Base-by-base conservation (phyloP, 2,888 invertebrate species). In the Acanthosoma haemorrhoidale region DNA sequence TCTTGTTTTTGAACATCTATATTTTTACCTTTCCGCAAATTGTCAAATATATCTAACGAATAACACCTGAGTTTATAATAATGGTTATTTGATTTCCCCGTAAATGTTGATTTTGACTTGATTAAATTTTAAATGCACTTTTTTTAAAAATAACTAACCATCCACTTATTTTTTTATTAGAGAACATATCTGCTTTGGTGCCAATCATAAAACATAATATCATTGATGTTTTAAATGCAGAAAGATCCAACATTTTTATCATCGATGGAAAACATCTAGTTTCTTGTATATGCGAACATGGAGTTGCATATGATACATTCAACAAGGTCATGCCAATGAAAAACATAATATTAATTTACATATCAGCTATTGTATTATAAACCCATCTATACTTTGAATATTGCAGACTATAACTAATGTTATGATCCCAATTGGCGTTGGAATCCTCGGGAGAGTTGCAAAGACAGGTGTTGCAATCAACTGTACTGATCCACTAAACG, bases 401-500 rank as follows among this genome's bases (percentile, higher is more conserved):
- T 63, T 63, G 5, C 16, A 64, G 64, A 8, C 13, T 13, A 39
- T 64, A 11, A 15, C n/a, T 13, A 36, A 61, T 29, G 38, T 64
- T 2, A 64, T 3, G 18, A 64, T 64, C 8, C 64, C 64, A 2
- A 9, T 64, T n/a, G 64, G 64, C 2, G 64, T 64, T 9, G 41
- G 64, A 1, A 16, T 64, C 1, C 1, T 41, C 4, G 64, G 64
- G 29, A 16, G 9, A 4, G 64, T 64, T 1, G 64, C 64, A 15
- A 9, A 64, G 13, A 64, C 29, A 1, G 64, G 41, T 3, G 41
- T 41, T 15, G 9, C 13, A 16, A 21, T 39, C 29, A 64, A 64
- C 11, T 64, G 64, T 25, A 1, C 9, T 4, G 31, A 64, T 29
- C 39, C 64, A 2, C 8, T 31, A 4, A 41, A 41, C 2, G 31